Percentiles rank a stretch among this genome's conserved stretches.
Conservation (phyloP, 2,113 vertebrate genomes). For the Colaptes auratus region DNA sequence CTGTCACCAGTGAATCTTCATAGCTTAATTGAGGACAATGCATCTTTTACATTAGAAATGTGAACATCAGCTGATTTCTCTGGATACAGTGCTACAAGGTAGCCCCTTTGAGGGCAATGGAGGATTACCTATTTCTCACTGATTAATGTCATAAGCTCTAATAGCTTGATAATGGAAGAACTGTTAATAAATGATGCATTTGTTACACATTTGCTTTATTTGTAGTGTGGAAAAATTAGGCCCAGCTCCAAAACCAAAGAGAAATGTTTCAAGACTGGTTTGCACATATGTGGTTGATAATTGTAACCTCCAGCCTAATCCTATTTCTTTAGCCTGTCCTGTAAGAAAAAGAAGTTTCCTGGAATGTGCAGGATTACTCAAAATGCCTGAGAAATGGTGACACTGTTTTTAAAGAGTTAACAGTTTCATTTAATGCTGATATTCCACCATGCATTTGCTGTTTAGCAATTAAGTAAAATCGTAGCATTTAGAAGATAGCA, state of each 20-base stretch:
- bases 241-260: conserved; percentile 4
- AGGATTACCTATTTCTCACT: not conserved
- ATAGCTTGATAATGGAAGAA: not conserved
- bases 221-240: not conserved
- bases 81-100: not conserved
- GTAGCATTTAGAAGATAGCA: not conserved
- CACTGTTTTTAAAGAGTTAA: not conserved
- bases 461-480: not conserved
- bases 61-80: not conserved
- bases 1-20: not conserved
- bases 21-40: not conserved
- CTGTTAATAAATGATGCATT: conserved; percentile 6
- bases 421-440: not conserved
- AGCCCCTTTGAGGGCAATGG: not conserved
- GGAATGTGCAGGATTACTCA: not conserved
- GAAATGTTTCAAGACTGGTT: not conserved
- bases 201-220: not conserved
- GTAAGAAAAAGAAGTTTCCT: not conserved
- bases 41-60: not conserved
- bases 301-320: not conserved
- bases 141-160: not conserved
- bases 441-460: not conserved
- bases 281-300: not conserved
- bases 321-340: not conserved
- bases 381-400: not conserved